Evolutionary conservation across 2,113 vertebrate species (phyloP).

Genomic region (Dinomys branickii): DNA sequence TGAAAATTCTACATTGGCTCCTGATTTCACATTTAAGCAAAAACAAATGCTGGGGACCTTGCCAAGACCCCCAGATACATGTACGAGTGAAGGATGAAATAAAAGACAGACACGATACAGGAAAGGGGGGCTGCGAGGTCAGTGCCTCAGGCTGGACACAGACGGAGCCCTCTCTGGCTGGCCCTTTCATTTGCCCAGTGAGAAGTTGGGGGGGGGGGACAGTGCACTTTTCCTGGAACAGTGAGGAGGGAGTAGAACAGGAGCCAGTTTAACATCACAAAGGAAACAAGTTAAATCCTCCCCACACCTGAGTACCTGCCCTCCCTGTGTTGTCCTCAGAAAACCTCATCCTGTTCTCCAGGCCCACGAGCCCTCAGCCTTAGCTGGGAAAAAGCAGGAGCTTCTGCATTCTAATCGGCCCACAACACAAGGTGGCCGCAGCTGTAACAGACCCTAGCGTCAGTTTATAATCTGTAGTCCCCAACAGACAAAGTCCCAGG

Average conservation of each 20-base stretch:
- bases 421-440: background rate
- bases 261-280: background rate
- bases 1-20: background rate
- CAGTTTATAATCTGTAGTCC: background rate
- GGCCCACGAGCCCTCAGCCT: background rate
- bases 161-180: background rate
- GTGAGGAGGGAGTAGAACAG: background rate
- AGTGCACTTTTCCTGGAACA: too few species aligned
- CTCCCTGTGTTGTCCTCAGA: background rate
- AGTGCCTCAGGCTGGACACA: background rate
- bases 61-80: background rate
- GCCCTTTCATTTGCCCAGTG: background rate
- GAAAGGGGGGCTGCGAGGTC: background rate
- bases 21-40: constrained; percentile 1
- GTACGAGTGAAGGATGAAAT: background rate
- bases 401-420: background rate
- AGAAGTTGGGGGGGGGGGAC: background rate
- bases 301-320: background rate
- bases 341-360: background rate
- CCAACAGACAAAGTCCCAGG: background rate
- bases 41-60: background rate
- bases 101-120: background rate
- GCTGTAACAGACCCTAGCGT: background rate
- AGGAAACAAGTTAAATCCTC: background rate
- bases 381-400: background rate